phyloP scores from a whole-genome alignment of 2,888 invertebrate species.

The Leptopilina syphax region DNA sequence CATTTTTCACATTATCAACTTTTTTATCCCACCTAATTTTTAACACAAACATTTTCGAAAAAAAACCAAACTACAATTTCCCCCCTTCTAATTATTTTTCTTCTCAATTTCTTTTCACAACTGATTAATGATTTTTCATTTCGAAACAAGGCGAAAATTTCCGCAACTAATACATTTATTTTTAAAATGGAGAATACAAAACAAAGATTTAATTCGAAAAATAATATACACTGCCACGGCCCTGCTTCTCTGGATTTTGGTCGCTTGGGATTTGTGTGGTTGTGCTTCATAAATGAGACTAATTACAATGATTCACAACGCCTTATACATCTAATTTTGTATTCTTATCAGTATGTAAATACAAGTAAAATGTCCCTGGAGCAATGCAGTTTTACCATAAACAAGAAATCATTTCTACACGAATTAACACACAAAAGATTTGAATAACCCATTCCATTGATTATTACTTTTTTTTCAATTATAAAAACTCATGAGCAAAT shows the following conservation, averaged over 20 bases:
- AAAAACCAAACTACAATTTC: too few relatives aligned
- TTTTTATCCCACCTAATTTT: not conserved
- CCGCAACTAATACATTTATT: too few relatives aligned
- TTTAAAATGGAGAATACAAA: too few relatives aligned
- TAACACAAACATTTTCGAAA: too few relatives aligned
- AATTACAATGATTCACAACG: constrained; percentile 71
- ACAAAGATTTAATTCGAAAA: constrained; percentile 26
- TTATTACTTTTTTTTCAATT: not conserved
- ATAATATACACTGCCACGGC: constrained; percentile 52
- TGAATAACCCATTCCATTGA: constrained; percentile 2
- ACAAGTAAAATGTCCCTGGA: constrained; percentile 15
- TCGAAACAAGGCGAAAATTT: too few relatives aligned
- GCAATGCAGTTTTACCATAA: constrained; percentile 1
- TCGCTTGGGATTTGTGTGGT: constrained; percentile 64
- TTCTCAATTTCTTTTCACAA: too few relatives aligned
- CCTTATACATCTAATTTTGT: constrained; percentile 60
- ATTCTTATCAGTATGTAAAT: constrained; percentile 45
- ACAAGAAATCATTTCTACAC: constrained; percentile 7
- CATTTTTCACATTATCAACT: not conserved
- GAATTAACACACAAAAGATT: constrained; percentile 30
- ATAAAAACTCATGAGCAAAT: not conserved
- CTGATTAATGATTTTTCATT: too few relatives aligned
- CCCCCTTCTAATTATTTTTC: too few relatives aligned
- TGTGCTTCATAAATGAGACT: constrained; percentile 69
- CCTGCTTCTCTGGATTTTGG: constrained; percentile 59